Base-by-base conservation (phyloP, 1,140 invertebrate species). In the Drosophila obscura region DNA sequence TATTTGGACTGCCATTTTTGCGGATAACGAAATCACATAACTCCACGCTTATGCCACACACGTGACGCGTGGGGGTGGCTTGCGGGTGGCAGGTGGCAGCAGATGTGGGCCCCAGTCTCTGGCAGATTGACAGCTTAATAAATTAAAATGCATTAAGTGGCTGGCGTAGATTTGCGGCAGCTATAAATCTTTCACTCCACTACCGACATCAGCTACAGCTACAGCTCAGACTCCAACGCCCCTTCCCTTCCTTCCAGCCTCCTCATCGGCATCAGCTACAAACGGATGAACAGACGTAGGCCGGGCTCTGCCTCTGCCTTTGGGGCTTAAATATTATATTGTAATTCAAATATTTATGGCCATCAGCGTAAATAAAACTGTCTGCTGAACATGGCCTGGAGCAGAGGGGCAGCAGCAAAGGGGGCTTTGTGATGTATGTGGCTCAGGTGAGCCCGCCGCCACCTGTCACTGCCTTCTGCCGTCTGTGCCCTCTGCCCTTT, bases 261-360 rank as follows among this genome's bases (percentile, higher is more conserved):
- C 8, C 28, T 7, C 8, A 31, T 31, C 7, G 8, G 28, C 31
- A 4, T 31, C 31, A 3, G 8, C 8, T 7, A 31, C 43, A 50
- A 35, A 19, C 68, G 60, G 41, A 11, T 9, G n/a, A 44, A 11
- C 26, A 16, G 50, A 22, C 15, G 50, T 16, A 46, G 46, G 26
- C 35, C 22, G 24, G 26, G 62, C 67, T 77, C 19, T 19, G 19
- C 19, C 19, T 1, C 22, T 24, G 60, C 60, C 77, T 80, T 74
- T 44, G 68, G 60, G 60, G 60, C 83, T 87, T 88, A 87, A 89
- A 87, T 88, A 87, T 88, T 88, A 87, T 88, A 88, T 89, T 87
- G 83, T 87, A 87, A 87, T 87, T 87, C 83, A 87, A 87, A 87
- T 87, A 88, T 87, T 88, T 87, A 87, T 87, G 80, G 84, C 80